Evolutionary conservation across 2,888 invertebrate species (phyloP).

Genomic region (Cyrtodaria siliqua): DNA sequence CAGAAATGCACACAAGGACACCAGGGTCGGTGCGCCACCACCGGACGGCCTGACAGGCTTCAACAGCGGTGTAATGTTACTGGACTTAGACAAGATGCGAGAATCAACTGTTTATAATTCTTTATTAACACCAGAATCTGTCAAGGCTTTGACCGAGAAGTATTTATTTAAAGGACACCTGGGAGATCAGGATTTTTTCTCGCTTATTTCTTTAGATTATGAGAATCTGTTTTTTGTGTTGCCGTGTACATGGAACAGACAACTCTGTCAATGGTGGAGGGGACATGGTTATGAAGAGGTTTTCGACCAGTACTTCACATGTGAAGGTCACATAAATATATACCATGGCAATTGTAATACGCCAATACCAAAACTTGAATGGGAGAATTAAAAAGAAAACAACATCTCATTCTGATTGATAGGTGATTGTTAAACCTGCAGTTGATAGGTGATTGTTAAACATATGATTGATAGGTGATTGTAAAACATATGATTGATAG

Average conservation of each 20-base stretch:
- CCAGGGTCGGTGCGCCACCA: constrained; percentile 89
- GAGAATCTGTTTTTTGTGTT: constrained; percentile 91
- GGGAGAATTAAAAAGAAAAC: constrained; percentile 36
- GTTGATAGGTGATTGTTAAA: too few relatives aligned
- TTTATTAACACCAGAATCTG: constrained; percentile 84
- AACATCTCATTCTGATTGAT: too few relatives aligned
- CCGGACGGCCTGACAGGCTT: constrained; percentile 89
- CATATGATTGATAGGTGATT: too few relatives aligned
- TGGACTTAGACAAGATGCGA: constrained; percentile 90
- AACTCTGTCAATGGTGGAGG: constrained; percentile 93
- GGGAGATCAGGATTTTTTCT: constrained; percentile 94
- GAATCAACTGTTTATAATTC: constrained; percentile 89
- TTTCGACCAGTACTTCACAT: constrained; percentile 91
- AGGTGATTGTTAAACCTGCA: too few relatives aligned
- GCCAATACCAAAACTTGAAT: constrained; percentile 77
- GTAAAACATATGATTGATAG: too few relatives aligned
- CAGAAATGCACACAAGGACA: constrained; percentile 89
- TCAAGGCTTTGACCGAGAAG: constrained; percentile 83
- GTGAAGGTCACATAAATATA: constrained; percentile 85
- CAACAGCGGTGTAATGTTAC: constrained; percentile 92
- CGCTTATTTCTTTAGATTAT: constrained; percentile 90
- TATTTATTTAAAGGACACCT: constrained; percentile 88
- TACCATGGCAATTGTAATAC: constrained; percentile 86
- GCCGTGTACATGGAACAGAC: constrained; percentile 93
- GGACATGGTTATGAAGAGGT: constrained; percentile 91